Evolutionary conservation across 2,113 vertebrate species (phyloP).

Genomic region (Regulus satrapa): DNA sequence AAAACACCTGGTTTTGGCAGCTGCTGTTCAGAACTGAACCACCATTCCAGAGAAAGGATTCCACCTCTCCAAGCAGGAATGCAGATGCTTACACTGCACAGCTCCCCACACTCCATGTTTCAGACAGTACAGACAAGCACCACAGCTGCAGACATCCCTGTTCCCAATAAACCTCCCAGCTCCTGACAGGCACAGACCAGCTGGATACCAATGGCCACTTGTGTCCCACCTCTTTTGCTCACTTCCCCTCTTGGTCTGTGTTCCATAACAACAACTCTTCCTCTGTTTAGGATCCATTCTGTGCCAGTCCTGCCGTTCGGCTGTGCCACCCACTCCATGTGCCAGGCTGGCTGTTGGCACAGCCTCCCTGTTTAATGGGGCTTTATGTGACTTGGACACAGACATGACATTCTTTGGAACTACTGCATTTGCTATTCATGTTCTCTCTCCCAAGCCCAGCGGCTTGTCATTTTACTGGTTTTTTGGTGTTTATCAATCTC

Average conservation of each 20-base stretch:
- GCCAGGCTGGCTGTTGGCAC: not conserved
- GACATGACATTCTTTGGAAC: not conserved
- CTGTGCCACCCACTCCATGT: not conserved
- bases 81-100: not conserved
- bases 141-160: not conserved
- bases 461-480: accelerated
- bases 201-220: not conserved
- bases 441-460: not conserved
- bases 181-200: accelerated
- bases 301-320: not conserved
- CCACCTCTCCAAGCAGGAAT: accelerated
- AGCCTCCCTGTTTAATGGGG: not conserved
- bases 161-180: accelerated
- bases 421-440: not conserved
- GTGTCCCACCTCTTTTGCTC: not conserved
- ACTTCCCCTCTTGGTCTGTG: not conserved
- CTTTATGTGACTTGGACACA: not conserved
- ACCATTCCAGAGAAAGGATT: not conserved
- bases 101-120: accelerated
- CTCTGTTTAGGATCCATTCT: not conserved
- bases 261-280: accelerated
- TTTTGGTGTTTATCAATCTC: not conserved
- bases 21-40: not conserved
- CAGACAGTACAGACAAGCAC: not conserved
- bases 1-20: not conserved